These are phyloP conservation scores for Mya arenaria DNA, from an alignment of 1,140 invertebrate genomes.

Conservation along the genomic window DNA sequence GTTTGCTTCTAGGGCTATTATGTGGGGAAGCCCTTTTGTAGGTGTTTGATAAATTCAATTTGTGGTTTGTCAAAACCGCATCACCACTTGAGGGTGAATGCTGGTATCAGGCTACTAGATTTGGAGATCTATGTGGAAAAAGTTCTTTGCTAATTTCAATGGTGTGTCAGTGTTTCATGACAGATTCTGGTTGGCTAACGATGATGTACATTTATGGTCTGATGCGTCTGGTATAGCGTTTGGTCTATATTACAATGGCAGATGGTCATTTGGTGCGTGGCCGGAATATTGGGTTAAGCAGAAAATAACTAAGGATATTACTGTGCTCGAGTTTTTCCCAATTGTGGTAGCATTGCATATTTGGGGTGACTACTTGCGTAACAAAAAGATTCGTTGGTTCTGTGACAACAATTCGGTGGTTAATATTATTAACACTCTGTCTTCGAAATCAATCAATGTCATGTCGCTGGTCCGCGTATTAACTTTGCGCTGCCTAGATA, in stretches of 20 bases:
- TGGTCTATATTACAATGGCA: constrained; percentile 45
- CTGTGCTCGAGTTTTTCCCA: constrained; percentile 52
- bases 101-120: constrained; percentile 38
- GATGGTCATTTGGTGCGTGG: constrained; percentile 36
- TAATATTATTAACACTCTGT: constrained; percentile 32
- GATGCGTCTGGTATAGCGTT: constrained; percentile 37
- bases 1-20: constrained; percentile 47
- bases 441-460: constrained; percentile 27
- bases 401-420: constrained; percentile 54
- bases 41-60: not conserved
- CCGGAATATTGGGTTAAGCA: constrained; percentile 11
- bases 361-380: constrained; percentile 2
- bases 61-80: constrained; percentile 23
- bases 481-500: constrained; percentile 12
- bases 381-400: constrained; percentile 21
- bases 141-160: constrained; percentile 51
- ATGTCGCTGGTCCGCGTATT: constrained; percentile 45
- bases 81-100: constrained; percentile 29
- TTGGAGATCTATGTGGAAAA: constrained; percentile 43
- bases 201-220: constrained; percentile 30
- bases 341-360: constrained; percentile 49
- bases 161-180: constrained; percentile 43
- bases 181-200: not conserved
- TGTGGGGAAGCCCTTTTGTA: constrained; percentile 30
- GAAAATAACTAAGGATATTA: constrained; percentile 36